Evolutionary conservation across 2,888 invertebrate genomes (phyloP).

Genomic region (Alloplasta piceator): DNA sequence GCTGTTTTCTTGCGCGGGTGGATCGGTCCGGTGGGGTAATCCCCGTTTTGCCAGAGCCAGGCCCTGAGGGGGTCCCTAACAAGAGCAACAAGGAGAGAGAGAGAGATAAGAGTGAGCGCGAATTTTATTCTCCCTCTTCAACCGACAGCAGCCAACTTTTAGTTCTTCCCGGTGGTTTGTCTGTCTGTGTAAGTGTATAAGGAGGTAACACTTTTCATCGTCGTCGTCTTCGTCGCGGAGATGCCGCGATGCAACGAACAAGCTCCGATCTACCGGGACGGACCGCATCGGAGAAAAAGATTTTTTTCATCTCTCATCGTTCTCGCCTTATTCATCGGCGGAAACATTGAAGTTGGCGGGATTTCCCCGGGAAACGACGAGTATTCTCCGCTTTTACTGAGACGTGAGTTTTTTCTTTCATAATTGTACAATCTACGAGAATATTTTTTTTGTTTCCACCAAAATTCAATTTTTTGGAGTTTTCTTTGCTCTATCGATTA

Average conservation of each 20-base stretch:
- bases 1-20: constrained; percentile 34
- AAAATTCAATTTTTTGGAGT: too few species aligned
- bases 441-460: background rate
- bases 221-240: constrained; percentile 20
- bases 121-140: constrained; percentile 6
- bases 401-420: constrained; percentile 61
- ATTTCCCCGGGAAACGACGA: constrained; percentile 38
- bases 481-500: too few species aligned
- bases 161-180: too few species aligned
- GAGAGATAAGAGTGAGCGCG: constrained; percentile 23
- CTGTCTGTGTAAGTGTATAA: background rate
- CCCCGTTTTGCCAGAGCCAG: background rate
- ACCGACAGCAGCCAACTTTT: too few species aligned
- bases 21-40: constrained; percentile 9
- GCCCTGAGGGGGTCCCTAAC: background rate
- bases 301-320: constrained; percentile 8
- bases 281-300: background rate
- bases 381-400: constrained; percentile 50
- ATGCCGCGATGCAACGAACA: constrained; percentile 49
- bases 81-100: constrained; percentile 5
- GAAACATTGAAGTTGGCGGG: background rate
- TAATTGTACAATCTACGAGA: background rate
- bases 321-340: constrained; percentile 15
- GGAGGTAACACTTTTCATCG: constrained; percentile 20
- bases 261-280: constrained; percentile 26